Base-by-base conservation (phyloP, 2,113 vertebrate species). In the Aix galericulata region DNA sequence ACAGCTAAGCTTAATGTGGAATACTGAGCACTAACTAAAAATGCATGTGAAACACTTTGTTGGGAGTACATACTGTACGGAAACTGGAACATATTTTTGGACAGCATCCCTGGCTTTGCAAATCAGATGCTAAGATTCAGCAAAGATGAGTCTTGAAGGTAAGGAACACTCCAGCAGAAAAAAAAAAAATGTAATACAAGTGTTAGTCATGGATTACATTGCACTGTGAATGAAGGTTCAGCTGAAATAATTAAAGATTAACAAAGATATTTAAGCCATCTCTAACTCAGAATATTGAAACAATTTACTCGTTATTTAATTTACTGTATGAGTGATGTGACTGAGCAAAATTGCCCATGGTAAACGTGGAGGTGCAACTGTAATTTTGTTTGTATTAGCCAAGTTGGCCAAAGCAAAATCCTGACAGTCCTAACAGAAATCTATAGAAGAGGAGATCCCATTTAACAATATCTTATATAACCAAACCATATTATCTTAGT, bases 51-150 rank as follows among this genome's bases (percentile, higher is more conserved):
- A 93, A 71, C 81, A 74, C 86, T 97, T 94, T 84, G 91, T 94
- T 95, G 81, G 83, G 95, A 97, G 96, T 94, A 96, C 96, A 94
- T 94, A 96, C 77, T 94, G 95, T 97, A 94, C 92, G 1, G 91
- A 96, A 94, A 78, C 92, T 87, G 81, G 94, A 97, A 96, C 96
- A 96, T 94, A 94, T 96, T 97, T 97, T 97, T 97, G 96, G 96
- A 96, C 62, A 36, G 86, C 86, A 77, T 96, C 88, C 93, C 88
- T 96, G 86, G 86, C 91, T 93, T 91, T 96, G 93, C 83, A 93
- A 92, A 92, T 94, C 86, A 95, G 81, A 96, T 89, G 88, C 86
- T 92, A 72, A 93, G 91, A 96, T 93, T 91, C 67, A 92, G 81
- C 67, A 76, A 89, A 92, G 83, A 95, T 62, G 63, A 94, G 22